phyloP scores from a whole-genome alignment of 2,797 vertebrate genomes.

The Cryptoprocta ferox region DNA sequence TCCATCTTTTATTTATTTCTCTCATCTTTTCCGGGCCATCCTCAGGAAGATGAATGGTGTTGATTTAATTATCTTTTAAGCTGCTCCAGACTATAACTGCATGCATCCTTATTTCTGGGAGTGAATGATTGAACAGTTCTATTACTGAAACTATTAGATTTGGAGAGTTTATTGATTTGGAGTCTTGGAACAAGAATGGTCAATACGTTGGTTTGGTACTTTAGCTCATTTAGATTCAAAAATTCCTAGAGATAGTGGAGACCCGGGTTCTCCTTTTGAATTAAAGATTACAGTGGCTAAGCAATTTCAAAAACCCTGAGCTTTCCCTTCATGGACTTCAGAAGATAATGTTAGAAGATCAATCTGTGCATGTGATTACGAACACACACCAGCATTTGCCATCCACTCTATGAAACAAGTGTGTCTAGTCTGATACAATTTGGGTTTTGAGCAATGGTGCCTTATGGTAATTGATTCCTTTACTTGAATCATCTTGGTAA shows the following conservation, averaged over 20 bases:
- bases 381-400: neutral
- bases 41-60: slow-evolving; percentile 50
- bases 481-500: slow-evolving; percentile 39
- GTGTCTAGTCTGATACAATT: neutral
- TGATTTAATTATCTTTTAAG: slow-evolving; percentile 61
- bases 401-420: neutral
- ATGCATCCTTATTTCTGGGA: slow-evolving; percentile 56
- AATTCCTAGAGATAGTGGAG: slow-evolving; percentile 42
- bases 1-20: slow-evolving; percentile 31
- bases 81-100: slow-evolving; percentile 23
- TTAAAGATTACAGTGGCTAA: slow-evolving; percentile 12
- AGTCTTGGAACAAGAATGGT: slow-evolving; percentile 57
- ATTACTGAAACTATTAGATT: slow-evolving; percentile 68
- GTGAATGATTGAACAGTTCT: slow-evolving; percentile 59
- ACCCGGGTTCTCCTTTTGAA: neutral
- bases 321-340: neutral
- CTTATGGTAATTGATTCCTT: slow-evolving; percentile 4
- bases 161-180: slow-evolving; percentile 67
- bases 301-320: neutral
- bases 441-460: neutral
- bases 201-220: slow-evolving; percentile 51
- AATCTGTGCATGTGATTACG: neutral
- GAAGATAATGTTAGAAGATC: neutral
- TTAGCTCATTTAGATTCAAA: slow-evolving; percentile 64
- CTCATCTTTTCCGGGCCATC: neutral